phyloP scores from a whole-genome alignment of 2,797 vertebrate species.

The Trachops cirrhosus region DNA sequence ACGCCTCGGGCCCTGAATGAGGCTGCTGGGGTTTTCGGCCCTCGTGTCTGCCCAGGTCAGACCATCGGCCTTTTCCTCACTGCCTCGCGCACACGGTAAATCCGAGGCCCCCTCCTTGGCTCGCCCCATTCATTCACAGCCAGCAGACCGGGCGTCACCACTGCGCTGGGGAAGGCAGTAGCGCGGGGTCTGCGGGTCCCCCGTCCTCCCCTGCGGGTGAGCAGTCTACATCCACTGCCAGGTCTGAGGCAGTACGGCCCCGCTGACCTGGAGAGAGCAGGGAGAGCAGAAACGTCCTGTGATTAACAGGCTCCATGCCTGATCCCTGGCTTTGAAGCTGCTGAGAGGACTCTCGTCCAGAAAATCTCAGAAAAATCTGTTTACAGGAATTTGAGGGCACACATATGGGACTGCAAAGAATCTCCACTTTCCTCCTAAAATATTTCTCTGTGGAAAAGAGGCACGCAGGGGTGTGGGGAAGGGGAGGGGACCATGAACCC shows the following conservation, averaged over 20 bases:
- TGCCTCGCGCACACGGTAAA: background rate
- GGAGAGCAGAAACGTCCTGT: background rate
- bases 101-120: background rate
- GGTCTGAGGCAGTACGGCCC: background rate
- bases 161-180: background rate
- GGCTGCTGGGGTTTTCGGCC: background rate
- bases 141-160: background rate
- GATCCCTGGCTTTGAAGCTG: constrained; percentile 47
- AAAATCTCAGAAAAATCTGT: background rate
- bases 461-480: accelerated
- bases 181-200: background rate
- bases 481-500: background rate
- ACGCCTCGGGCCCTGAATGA: background rate
- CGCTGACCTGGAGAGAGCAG: background rate
- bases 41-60: background rate
- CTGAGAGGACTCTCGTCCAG: background rate
- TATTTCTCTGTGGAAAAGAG: background rate
- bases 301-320: background rate
- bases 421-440: background rate
- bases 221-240: accelerated
- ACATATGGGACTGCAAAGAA: accelerated
- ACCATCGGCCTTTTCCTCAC: background rate
- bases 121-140: accelerated
- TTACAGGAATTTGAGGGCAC: background rate
- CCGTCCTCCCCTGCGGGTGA: accelerated